These are phyloP conservation scores for Euura saliciscinereae DNA, from an alignment of 1,140 invertebrate genomes.

Conservation along the genomic window DNA sequence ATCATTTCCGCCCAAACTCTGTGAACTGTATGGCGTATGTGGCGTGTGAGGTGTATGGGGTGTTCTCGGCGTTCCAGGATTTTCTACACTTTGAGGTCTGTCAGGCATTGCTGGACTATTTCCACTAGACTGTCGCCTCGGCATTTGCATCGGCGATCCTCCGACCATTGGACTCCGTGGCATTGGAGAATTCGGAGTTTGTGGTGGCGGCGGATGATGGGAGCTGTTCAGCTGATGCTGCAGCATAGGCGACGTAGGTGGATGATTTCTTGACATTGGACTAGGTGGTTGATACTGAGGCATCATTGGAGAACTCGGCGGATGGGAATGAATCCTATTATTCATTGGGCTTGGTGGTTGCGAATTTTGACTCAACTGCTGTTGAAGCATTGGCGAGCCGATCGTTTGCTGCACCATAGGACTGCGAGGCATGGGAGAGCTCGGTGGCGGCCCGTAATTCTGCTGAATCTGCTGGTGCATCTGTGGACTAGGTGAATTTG, in stretches of 20 bases:
- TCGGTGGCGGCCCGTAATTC: slow-evolving; percentile 63
- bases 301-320: slow-evolving; percentile 56
- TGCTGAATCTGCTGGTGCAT: slow-evolving; percentile 62
- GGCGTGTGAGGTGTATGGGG: slow-evolving; percentile 49
- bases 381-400: slow-evolving; percentile 63
- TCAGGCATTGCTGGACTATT: slow-evolving; percentile 65
- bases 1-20: slow-evolving; percentile 45
- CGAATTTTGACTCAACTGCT: slow-evolving; percentile 54
- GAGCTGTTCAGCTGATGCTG: slow-evolving; percentile 50
- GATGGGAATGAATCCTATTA: slow-evolving; percentile 46
- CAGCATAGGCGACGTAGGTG: slow-evolving; percentile 56
- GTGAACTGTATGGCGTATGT: slow-evolving; percentile 38
- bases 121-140: slow-evolving; percentile 60
- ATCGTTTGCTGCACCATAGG: slow-evolving; percentile 65
- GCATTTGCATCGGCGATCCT: slow-evolving; percentile 64
- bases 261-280: slow-evolving; percentile 53
- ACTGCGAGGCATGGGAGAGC: slow-evolving; percentile 70
- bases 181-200: slow-evolving; percentile 61
- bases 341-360: slow-evolving; percentile 58
- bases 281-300: slow-evolving; percentile 57
- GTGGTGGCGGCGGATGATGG: slow-evolving; percentile 50
- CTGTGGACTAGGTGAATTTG: slow-evolving; percentile 63
- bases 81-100: slow-evolving; percentile 64
- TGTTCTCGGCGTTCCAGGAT: slow-evolving; percentile 63
- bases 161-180: slow-evolving; percentile 61